phyloP scores from a whole-genome alignment of 2,113 vertebrate species.

The Muntiacus muntjak region DNA sequence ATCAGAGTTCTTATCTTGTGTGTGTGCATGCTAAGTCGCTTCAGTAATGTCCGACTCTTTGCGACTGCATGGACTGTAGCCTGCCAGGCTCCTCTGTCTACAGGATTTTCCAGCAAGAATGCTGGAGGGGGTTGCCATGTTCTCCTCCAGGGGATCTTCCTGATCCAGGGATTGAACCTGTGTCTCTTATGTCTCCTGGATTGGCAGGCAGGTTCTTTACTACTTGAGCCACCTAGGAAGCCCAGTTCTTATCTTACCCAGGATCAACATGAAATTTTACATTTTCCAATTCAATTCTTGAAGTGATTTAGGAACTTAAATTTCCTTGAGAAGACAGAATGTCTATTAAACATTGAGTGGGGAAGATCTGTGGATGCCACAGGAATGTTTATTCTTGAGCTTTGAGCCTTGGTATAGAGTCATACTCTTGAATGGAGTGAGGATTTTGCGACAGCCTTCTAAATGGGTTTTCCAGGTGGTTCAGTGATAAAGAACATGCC shows the following conservation, averaged over 20 bases:
- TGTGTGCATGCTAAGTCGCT: neutral
- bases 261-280: neutral
- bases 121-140: neutral
- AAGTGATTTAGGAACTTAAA: neutral
- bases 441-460: neutral
- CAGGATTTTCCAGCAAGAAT: neutral
- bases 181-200: neutral
- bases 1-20: neutral
- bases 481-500: neutral
- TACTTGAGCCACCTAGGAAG: neutral
- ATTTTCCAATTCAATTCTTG: neutral
- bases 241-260: neutral
- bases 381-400: neutral
- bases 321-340: neutral
- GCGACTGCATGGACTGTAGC: neutral
- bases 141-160: neutral
- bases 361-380: neutral
- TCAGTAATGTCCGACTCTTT: neutral
- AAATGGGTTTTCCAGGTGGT: neutral
- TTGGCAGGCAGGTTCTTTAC: neutral
- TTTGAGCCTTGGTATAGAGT: neutral
- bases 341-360: neutral
- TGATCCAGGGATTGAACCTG: neutral
- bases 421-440: neutral
- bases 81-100: neutral